Base-by-base conservation (phyloP, 2,113 vertebrate genomes). In the Xerus inauris region DNA sequence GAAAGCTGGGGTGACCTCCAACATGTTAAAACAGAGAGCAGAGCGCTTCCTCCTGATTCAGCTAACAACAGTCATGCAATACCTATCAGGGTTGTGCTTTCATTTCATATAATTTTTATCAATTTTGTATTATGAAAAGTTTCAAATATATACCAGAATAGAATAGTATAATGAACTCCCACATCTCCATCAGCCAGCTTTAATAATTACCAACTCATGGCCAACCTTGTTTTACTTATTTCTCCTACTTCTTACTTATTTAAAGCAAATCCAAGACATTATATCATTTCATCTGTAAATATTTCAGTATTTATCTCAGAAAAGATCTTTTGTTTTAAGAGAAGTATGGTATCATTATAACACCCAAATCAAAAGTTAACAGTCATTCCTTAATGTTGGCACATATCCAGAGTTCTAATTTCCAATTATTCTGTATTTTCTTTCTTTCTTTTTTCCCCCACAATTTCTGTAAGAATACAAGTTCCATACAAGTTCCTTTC, bases 261-360 rank as follows among this genome's bases (percentile, higher is more conserved):
- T 47, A 49, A 94, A 95, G 45, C 19, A 88, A 94, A 83, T 85
- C 7, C 3, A 1, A 72, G 32, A 51, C 6, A 89, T n/a, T n/a
- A n/a, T 79, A 81, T 40, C 4, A 59, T 88, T 93, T 95, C 35
- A 77, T 80, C 57, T 82, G 4, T 65, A 90, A 82, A 73, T 85
- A 93, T 32, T 64, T 57, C 42, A 77, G 26, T 72, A 35, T 65
- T 59, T 57, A 87, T 62, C 26, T 80, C 17, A 45, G 26, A 59
- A 42, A 81, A 20, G 20, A 30, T 62, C 9, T 62, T 59, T 3
- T 73, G 59, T 79, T 65, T 77, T 67, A 64, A 54, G 71, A 82
- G 20, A 71, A 89, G 2, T 0, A 30, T 3, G 47, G 4, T 80
- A 67, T 40, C 1, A 71, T 65, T 20, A 45, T 76, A 30, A 69